Percentiles rank a stretch among this genome's conserved stretches.
phyloP scores from a whole-genome alignment of 2,113 vertebrate species.

The Madoqua kirkii region DNA sequence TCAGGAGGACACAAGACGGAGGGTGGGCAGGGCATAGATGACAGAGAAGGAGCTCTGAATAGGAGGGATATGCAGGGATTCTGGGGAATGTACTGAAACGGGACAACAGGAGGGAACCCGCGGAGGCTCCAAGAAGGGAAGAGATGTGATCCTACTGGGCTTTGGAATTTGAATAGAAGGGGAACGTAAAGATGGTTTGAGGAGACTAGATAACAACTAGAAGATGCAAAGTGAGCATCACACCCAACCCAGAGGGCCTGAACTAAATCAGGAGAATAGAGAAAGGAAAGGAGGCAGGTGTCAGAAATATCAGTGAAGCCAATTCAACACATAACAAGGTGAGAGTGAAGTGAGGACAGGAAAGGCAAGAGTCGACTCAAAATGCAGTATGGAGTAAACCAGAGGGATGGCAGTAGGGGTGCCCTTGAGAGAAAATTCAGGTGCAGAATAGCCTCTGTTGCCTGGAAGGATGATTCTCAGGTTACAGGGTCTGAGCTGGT shows the following conservation, averaged over 20 bases:
- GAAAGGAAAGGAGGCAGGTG: background rate
- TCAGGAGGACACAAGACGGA: background rate
- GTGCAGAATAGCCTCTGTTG: background rate
- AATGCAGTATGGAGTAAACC: background rate
- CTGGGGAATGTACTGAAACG: accelerated
- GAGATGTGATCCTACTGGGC: background rate
- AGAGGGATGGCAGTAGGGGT: background rate
- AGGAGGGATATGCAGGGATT: background rate
- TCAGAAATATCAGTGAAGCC: background rate
- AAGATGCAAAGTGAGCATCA: background rate
- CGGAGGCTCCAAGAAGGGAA: background rate
- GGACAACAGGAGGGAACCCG: too few relatives aligned
- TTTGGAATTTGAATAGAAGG: background rate
- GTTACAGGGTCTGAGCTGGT: background rate
- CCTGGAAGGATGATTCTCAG: background rate
- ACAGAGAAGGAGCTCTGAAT: background rate
- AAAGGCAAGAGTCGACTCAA: background rate
- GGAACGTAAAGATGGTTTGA: background rate
- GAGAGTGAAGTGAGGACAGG: background rate
- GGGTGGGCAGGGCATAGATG: background rate
- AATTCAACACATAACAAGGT: background rate
- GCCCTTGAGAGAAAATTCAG: background rate
- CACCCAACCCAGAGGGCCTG: background rate
- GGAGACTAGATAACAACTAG: background rate
- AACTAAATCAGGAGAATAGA: background rate